Percentiles rank a stretch among this genome's conserved stretches.
phyloP scores from a whole-genome alignment of 2,113 vertebrate species.

The Sceloporus undulatus region DNA sequence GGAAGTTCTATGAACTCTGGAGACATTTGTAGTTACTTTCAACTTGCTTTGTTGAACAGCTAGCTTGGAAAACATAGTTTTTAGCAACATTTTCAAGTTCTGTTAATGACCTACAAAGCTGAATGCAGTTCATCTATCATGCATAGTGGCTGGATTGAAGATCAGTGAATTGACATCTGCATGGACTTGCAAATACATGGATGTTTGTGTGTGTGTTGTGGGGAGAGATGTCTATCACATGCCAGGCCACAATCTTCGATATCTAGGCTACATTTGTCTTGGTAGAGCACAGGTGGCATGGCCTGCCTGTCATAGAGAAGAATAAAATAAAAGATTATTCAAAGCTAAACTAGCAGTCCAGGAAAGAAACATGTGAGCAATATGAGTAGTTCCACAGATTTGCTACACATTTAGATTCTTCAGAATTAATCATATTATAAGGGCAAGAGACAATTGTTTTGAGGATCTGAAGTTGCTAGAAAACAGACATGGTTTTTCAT shows the following conservation, averaged over 20 bases:
- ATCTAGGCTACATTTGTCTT: not conserved
- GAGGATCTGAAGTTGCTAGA: not conserved
- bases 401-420: not conserved
- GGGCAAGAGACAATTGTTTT: not conserved
- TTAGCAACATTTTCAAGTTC: too few relatives aligned
- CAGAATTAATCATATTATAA: not conserved
- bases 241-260: not conserved
- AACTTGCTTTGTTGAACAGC: not conserved
- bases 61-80: too few relatives aligned
- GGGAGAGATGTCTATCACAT: not conserved
- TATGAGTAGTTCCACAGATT: not conserved
- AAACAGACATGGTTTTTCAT: not conserved
- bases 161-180: not conserved
- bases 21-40: not conserved
- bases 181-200: not conserved
- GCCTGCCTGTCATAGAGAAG: not conserved
- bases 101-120: not conserved
- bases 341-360: not conserved
- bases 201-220: not conserved
- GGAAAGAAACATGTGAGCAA: not conserved
- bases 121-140: not conserved
- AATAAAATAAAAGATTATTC: not conserved
- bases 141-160: not conserved
- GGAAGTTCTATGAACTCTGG: not conserved
- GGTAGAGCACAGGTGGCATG: not conserved